Conservation (phyloP, 1,140 invertebrate genomes). For the Trichoplusia ni region DNA sequence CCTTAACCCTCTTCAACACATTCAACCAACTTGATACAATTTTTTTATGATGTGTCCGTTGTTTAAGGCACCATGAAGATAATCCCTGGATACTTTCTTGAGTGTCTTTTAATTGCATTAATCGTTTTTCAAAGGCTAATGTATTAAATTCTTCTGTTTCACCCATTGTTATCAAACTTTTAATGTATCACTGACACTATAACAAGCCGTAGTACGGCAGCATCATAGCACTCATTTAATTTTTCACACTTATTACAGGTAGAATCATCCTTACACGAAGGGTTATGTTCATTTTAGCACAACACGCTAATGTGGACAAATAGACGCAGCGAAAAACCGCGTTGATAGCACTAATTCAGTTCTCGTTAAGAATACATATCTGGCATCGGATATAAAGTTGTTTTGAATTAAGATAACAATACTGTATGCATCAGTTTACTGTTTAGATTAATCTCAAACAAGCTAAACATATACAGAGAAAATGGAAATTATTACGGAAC, state of each 20-base stretch:
- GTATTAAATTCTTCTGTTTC: slow-evolving; percentile 86
- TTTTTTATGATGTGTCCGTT: slow-evolving; percentile 91
- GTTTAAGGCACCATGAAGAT: slow-evolving; percentile 94
- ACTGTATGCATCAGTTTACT: not conserved
- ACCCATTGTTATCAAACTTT: slow-evolving; percentile 64
- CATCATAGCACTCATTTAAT: slow-evolving; percentile 9
- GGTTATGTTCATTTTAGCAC: slow-evolving; percentile 13
- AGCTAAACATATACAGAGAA: slow-evolving; percentile 20
- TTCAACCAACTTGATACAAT: slow-evolving; percentile 95
- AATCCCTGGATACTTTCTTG: slow-evolving; percentile 95
- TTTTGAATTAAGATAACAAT: not conserved
- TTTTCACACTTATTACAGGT: not conserved
- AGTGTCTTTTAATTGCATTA: slow-evolving; percentile 92
- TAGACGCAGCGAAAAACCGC: slow-evolving; percentile 45
- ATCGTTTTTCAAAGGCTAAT: slow-evolving; percentile 90
- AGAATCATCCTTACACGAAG: slow-evolving; percentile 7
- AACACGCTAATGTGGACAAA: slow-evolving; percentile 34
- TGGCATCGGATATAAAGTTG: not conserved
- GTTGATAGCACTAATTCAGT: slow-evolving; percentile 21
- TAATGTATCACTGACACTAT: slow-evolving; percentile 26
- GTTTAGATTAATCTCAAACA: not conserved
- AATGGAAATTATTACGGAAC: slow-evolving; percentile 28
- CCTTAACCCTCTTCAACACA: slow-evolving; percentile 91
- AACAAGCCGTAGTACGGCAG: not conserved
- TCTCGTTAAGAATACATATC: not conserved